These are phyloP conservation scores for Vespertilio murinus DNA, from an alignment of 2,797 vertebrate species.

Conservation along the genomic window DNA sequence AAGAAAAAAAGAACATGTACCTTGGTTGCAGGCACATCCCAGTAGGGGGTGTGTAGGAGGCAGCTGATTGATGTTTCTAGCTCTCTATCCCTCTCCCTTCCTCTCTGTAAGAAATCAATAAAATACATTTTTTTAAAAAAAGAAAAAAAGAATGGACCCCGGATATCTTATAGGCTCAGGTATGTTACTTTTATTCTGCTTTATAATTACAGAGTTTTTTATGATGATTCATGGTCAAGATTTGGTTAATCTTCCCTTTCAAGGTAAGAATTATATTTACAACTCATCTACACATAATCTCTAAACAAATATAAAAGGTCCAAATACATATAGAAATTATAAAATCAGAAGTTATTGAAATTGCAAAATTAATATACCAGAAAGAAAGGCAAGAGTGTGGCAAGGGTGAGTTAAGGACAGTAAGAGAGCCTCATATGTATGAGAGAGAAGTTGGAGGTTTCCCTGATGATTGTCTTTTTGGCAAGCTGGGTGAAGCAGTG, in stretches of 20 bases:
- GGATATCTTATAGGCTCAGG: background rate
- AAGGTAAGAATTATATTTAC: slow-evolving; percentile 6
- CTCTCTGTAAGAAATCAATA: no score
- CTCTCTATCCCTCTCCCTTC: no score
- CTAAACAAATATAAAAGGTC: background rate
- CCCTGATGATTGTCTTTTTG: background rate
- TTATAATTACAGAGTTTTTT: background rate
- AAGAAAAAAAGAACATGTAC: no score
- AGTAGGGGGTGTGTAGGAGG: no score
- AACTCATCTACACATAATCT: background rate
- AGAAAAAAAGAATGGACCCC: background rate
- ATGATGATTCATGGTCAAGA: slow-evolving; percentile 21
- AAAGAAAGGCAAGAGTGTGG: background rate
- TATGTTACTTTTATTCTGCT: slow-evolving; percentile 26
- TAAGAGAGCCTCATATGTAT: background rate
- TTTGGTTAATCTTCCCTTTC: slow-evolving; percentile 36
- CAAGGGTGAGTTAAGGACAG: background rate
- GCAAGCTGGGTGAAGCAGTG: background rate
- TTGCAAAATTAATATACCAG: background rate
- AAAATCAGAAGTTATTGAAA: background rate
- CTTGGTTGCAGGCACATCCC: no score
- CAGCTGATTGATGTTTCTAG: no score
- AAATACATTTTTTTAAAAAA: no score
- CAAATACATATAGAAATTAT: background rate
- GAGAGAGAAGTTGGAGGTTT: background rate